Evolutionary conservation across 2,797 vertebrate genomes (phyloP), one percentile per base, ranked within the genome.

Genomic region (Alectoris magna): DNA sequence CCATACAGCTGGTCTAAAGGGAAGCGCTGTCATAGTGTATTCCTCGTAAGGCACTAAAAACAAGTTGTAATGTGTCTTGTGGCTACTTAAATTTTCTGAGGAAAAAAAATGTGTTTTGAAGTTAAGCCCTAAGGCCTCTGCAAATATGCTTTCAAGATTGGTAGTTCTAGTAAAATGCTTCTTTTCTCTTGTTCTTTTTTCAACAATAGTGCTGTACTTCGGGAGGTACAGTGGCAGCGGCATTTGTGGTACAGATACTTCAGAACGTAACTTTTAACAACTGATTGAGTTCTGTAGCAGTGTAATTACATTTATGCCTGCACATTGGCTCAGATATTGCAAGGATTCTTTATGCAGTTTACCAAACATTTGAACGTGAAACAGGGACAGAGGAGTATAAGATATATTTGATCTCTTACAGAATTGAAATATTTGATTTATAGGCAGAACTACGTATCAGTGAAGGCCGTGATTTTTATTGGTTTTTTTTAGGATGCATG

Each of bases 231-330:
- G 38, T 34, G 51, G 70, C 79, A 93, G 63, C 87, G 91, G 76
- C 48, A 10, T 87, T 89, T 79, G 84, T 86, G 56, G 59, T 68
- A 39, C 24, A 44, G 34, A 31, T 88, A 78, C 87, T 86, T 87
- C 81, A 64, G 76, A 31, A 0, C 48, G 5, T 68, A 89, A 29
- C 84, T 95, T 58, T 66, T 87, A 78, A 39, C n/a, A 62, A 78
- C 49, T 91, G 67, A 78, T 73, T 70, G 77, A 89, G 75, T 94
- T 94, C 91, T 83, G 22, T 81, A 60, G 36, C 86, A n/a, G 44
- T 90, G 73, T 94, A 91, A 93, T 93, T 96, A 88, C 84, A 94
- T 95, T 95, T 96, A 88, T 80, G 63, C 63, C 90, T 96, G 96
- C 96, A 95, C 53, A 67, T 96, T 58, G 71, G 5, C 94, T 94